Conservation (phyloP, 2,113 vertebrate genomes). For the Trochalopteron elliotii region DNA sequence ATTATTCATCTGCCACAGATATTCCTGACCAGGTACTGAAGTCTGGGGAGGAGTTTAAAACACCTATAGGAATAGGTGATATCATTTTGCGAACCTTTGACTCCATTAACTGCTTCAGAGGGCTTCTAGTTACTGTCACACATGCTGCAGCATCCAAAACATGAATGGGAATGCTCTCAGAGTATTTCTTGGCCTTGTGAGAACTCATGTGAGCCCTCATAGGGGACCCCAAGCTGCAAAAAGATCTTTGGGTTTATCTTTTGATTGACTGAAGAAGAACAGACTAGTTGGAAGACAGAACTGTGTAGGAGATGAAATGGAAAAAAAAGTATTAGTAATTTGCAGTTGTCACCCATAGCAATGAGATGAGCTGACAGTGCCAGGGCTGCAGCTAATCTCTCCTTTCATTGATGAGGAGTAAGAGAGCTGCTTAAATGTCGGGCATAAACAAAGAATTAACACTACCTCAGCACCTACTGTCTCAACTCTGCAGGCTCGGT, state of each 20-base stretch:
- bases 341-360: not conserved
- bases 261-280: not conserved
- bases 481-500: not conserved
- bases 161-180: not conserved
- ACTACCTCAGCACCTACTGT: not conserved
- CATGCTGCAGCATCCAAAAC: not conserved
- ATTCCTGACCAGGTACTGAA: not conserved
- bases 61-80: not conserved
- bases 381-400: not conserved
- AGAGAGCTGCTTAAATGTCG: not conserved
- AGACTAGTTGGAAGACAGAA: not conserved
- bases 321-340: not conserved
- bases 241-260: not conserved
- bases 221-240: not conserved
- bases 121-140: not conserved
- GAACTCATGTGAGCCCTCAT: not conserved
- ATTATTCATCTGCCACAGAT: not conserved
- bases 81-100: not conserved
- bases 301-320: not conserved
- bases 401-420: not conserved
- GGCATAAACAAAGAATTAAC: not conserved
- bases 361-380: not conserved
- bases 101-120: not conserved
- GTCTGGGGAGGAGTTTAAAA: not conserved
- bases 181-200: not conserved